A percentile compares a stretch with the other conserved stretches of the same genome.
Evolutionary conservation across 1,140 invertebrate species (phyloP).

Genomic region (Trissolcus basalis): DNA sequence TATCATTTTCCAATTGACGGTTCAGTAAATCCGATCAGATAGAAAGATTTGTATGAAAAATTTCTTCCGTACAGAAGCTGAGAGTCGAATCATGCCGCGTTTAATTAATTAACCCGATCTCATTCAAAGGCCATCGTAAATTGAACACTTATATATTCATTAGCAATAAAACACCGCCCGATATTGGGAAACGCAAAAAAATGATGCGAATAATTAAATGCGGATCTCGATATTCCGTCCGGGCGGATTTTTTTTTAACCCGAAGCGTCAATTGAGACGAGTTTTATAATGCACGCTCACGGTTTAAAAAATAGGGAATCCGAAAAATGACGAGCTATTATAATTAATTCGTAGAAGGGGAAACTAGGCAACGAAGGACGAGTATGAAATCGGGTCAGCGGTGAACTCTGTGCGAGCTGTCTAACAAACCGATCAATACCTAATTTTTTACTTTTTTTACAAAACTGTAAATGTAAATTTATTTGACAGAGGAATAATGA

Average conservation of each 20-base stretch:
- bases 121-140: slow-evolving; percentile 4
- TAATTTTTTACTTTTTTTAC: slow-evolving; percentile 55
- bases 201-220: too few species aligned
- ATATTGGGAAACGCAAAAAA: too few species aligned
- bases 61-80: too few species aligned
- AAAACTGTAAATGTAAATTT: slow-evolving; percentile 45
- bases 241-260: too few species aligned
- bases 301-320: slow-evolving; percentile 15
- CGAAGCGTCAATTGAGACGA: too few species aligned
- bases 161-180: too few species aligned
- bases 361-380: slow-evolving; percentile 61
- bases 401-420: slow-evolving; percentile 58
- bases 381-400: slow-evolving; percentile 60
- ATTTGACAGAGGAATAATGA: slow-evolving; percentile 41
- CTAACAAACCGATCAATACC: slow-evolving; percentile 62
- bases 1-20: too few species aligned
- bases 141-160: too few species aligned
- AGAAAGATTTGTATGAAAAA: too few species aligned
- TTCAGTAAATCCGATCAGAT: too few species aligned
- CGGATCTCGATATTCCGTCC: too few species aligned
- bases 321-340: slow-evolving; percentile 50
- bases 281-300: background rate
- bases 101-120: slow-evolving; percentile 16
- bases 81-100: background rate
- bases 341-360: slow-evolving; percentile 59